Evolutionary conservation across 1,140 invertebrate species (phyloP), one percentile per base, ranked within the genome.

Genomic region (Drosophila nikananu): DNA sequence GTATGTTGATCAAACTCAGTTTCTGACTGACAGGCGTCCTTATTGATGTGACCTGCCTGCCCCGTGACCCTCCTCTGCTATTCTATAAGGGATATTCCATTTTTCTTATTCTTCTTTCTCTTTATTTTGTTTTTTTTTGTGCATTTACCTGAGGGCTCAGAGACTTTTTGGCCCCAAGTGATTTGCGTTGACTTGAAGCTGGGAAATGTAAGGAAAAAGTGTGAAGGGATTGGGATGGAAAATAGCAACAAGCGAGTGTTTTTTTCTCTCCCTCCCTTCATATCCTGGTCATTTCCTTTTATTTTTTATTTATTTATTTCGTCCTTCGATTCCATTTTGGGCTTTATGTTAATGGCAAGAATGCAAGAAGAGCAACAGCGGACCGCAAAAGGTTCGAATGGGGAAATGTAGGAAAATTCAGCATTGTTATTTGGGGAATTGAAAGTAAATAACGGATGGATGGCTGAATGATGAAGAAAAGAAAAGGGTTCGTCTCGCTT

Each of bases 381-480:
- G 52, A 70, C 75, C 75, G 75, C 75, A 71, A 77, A 58, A 51
- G 44, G 59, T 67, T 39, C 63, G 32, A 72, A 55, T 62, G 61
- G 58, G 64, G 57, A 52, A 54, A 54, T 81, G 73, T 83, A 62
- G 80, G 37, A 78, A 87, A 86, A 83, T 87, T 74, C 41, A 70
- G 66, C 68, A 64, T 72, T 67, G 67, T 79, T 89, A 79, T 77
- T 81, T 61, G 35, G 86, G 83, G 77, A 81, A 90, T 90, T 81
- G 86, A 87, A 89, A 81, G 84, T 89, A 89, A 87, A 87, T 87
- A 84, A 77, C 54, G 63, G 17, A 78, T 32, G 27, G 27, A 7
- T 21, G n/a, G 10, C 30, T 52, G 25, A 19, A 49, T 21, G 66
- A 46, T 48, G 44, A 30, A 32, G 5, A 77, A 13, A 49, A 49